Base-by-base conservation (phyloP, 2,113 vertebrate genomes). In the Rafetus swinhoei region DNA sequence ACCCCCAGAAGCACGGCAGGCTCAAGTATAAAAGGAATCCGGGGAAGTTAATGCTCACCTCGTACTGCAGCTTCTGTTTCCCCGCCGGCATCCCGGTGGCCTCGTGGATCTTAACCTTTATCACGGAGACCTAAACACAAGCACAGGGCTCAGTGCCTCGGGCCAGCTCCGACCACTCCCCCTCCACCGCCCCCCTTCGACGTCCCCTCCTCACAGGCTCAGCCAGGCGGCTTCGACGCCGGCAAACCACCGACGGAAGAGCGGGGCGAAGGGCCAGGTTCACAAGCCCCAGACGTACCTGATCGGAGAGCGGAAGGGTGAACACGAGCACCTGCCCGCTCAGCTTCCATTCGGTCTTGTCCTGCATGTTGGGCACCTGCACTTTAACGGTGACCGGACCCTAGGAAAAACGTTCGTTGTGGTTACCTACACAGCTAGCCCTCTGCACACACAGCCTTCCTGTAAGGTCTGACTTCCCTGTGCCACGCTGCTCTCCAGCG, bases 41-140 rank as follows among this genome's bases (percentile, higher is more conserved):
- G 45, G 45, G 45, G 45, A 45, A 5, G 45, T 45, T 45, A 9
- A 2, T 19, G 97, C 97, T 97, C 97, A 99, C 99, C 98, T 99
- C 99, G 2, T 98, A 99, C 95, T 99, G 99, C 72, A 99, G 97
- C 96, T 99, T 99, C 97, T 99, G 99, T 82, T 99, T 99, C 88
- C 99, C 99, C 74, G 99, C 99, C 3, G 99, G 98, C 99, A 99
- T 99, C 74, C 99, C 99, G 0, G 99, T 99, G 55, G 99, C 99
- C 97, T 99, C 99, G 0, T 99, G 99, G 96, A 99, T 99, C 98
- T 99, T 99, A 89, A 99, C 99, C 98, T 99, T 99, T 96, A 99
- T 99, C 85, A 99, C 99, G 87, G 99, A 99, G 87, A 99, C 99
- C 99, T 99, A 87, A 25, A 59, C 54, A 94, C 10, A 72, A 92